Evolutionary conservation across 2,113 vertebrate species (phyloP).

Genomic region (Phaethornis superciliosus): DNA sequence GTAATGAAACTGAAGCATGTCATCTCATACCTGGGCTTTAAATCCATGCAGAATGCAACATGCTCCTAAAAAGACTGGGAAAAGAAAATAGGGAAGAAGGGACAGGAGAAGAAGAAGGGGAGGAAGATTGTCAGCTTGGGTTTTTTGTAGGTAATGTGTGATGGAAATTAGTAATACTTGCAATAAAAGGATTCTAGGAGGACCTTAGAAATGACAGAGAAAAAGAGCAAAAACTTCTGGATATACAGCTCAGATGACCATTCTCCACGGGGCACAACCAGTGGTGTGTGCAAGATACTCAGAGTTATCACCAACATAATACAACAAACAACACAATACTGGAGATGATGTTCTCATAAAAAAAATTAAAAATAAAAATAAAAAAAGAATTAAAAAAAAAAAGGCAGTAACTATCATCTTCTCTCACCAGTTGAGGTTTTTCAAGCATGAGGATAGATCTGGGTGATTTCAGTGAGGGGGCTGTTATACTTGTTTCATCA

Average conservation of each 20-base stretch:
- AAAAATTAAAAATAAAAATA: background rate
- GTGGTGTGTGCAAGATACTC: background rate
- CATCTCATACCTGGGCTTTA: background rate
- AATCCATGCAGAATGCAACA: background rate
- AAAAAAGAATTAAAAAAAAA: too few relatives aligned
- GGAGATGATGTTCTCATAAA: background rate
- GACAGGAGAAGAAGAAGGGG: background rate
- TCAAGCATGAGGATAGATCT: background rate
- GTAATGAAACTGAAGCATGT: background rate
- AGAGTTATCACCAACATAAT: background rate
- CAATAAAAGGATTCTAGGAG: background rate
- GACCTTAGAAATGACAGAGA: background rate
- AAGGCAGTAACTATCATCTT: background rate
- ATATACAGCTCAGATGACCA: background rate
- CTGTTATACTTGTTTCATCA: slow-evolving; percentile 1
- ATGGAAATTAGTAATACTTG: background rate
- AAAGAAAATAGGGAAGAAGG: background rate
- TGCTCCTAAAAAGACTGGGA: background rate
- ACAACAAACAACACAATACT: background rate
- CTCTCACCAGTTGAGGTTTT: background rate
- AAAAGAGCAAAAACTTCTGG: background rate
- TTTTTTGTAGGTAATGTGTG: background rate
- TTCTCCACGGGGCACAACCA: background rate
- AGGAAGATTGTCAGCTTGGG: background rate
- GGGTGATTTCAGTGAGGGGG: background rate